Evolutionary conservation across 2,113 vertebrate genomes (phyloP).

Genomic region (Percina caprodes): DNA sequence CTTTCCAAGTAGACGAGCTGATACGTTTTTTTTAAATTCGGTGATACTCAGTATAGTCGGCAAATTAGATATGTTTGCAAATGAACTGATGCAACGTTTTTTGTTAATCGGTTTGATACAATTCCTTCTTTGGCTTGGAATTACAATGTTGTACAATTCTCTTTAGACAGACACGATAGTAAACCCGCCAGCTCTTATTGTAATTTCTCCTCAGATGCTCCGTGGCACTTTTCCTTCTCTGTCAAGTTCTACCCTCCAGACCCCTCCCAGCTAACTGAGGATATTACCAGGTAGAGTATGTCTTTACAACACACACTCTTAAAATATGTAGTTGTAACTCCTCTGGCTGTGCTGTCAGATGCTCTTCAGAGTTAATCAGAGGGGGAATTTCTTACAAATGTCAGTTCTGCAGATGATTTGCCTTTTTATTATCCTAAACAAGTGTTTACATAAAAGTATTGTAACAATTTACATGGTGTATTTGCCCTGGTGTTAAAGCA

Average conservation of each 20-base stretch:
- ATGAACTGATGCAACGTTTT: background rate
- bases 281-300: slow-evolving; percentile 94
- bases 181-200: slow-evolving; percentile 17
- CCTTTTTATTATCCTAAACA: slow-evolving; percentile 20
- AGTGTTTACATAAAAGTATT: slow-evolving; percentile 45
- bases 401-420: slow-evolving; percentile 27
- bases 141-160: background rate
- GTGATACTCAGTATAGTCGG: background rate
- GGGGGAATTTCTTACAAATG: slow-evolving; percentile 20
- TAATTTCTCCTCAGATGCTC: slow-evolving; percentile 84
- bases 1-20: slow-evolving; percentile 18
- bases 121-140: background rate
- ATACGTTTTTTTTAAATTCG: slow-evolving; percentile 33
- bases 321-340: background rate
- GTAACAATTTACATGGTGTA: slow-evolving; percentile 49
- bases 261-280: slow-evolving; percentile 96
- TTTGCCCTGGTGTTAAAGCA: slow-evolving; percentile 58
- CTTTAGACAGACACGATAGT: background rate
- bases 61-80: slow-evolving; percentile 6
- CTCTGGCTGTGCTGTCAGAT: slow-evolving; percentile 28
- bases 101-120: background rate
- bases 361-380: slow-evolving; percentile 33
- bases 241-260: slow-evolving; percentile 99
- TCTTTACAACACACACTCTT: background rate
- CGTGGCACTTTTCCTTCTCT: slow-evolving; percentile 94